Percentiles rank a stretch among this genome's conserved stretches.
phyloP scores from a whole-genome alignment of 2,888 invertebrate species.

The Thereva nobilitata region DNA sequence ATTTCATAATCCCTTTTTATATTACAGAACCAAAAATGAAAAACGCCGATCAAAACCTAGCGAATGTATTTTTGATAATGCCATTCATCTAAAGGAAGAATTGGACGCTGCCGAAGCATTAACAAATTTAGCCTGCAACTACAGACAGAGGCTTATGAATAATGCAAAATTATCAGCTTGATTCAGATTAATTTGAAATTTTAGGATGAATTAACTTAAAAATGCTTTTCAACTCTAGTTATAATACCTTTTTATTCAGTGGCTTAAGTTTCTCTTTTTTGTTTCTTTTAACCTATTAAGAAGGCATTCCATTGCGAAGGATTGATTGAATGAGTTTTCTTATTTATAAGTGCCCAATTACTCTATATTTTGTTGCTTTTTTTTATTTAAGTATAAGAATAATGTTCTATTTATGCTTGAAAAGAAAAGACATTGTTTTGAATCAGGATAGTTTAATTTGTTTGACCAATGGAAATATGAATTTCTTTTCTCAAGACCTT shows the following conservation, averaged over 20 bases:
- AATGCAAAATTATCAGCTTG: slow-evolving; percentile 32
- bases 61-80: slow-evolving; percentile 40
- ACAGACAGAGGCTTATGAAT: slow-evolving; percentile 53
- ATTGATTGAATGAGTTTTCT: slow-evolving; percentile 4
- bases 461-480: too few species aligned
- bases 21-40: slow-evolving; percentile 33
- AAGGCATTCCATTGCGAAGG: slow-evolving; percentile 38
- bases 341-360: too few species aligned
- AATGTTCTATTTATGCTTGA: slow-evolving; percentile 20
- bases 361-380: too few species aligned
- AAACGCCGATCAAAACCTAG: slow-evolving; percentile 34
- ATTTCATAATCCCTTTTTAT: slow-evolving; percentile 1
- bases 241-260: too few species aligned
- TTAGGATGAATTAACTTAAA: too few species aligned
- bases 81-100: slow-evolving; percentile 70
- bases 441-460: too few species aligned
- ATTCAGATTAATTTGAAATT: background rate
- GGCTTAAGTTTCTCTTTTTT: background rate
- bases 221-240: too few species aligned
- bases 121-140: slow-evolving; percentile 66
- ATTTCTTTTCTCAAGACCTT: too few species aligned
- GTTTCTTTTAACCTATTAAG: slow-evolving; percentile 28
- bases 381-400: too few species aligned
- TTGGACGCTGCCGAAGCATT: slow-evolving; percentile 77
- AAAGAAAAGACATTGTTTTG: background rate